phyloP scores from a whole-genome alignment of 2,113 vertebrate species.

The Malurus melanocephalus region DNA sequence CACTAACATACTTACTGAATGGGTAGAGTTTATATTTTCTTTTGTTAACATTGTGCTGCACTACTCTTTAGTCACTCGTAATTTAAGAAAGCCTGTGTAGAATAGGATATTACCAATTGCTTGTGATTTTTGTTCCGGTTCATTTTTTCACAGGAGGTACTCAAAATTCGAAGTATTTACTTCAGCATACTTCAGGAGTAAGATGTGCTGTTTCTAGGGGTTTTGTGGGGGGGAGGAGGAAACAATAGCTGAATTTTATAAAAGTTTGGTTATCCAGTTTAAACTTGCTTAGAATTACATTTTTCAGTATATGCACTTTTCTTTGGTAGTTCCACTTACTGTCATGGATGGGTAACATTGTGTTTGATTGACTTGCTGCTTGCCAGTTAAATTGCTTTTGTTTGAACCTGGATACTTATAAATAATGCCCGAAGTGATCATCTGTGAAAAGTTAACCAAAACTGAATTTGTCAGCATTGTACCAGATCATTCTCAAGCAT shows the following conservation, averaged over 20 bases:
- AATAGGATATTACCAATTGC: not conserved
- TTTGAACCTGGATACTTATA: not conserved
- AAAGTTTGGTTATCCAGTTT: not conserved
- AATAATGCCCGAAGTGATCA: not conserved
- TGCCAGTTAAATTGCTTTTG: not conserved
- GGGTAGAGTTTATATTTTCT: not conserved
- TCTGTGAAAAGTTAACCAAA: not conserved
- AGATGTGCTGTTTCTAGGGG: not conserved
- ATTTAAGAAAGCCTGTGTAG: not conserved
- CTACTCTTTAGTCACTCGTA: not conserved
- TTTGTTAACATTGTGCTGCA: not conserved
- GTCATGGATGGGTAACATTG: not conserved
- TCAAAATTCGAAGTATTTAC: not conserved
- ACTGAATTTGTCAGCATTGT: not conserved
- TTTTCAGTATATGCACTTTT: not conserved
- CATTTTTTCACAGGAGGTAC: not conserved
- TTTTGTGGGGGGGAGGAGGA: accelerated
- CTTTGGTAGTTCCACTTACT: not conserved
- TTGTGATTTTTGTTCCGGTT: not conserved
- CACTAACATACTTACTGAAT: not conserved
- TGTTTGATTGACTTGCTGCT: not conserved
- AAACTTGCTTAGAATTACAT: not conserved
- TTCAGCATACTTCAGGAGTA: not conserved
- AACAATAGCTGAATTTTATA: not conserved
- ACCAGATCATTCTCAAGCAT: not conserved